phyloP scores from a whole-genome alignment of 2,113 vertebrate species.

The Rhombomys opimus region DNA sequence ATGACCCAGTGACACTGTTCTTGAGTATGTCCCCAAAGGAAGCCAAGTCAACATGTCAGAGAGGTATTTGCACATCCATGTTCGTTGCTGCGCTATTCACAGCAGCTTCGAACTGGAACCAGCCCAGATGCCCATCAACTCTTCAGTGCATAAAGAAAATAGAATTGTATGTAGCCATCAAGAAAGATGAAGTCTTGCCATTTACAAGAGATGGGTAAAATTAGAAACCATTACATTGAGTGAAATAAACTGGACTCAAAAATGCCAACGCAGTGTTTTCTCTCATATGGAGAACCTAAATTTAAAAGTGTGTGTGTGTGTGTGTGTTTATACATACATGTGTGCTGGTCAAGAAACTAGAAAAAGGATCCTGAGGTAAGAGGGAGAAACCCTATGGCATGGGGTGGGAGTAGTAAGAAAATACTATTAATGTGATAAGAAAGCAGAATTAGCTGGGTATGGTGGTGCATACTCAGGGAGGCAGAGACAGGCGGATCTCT shows the following conservation, averaged over 20 bases:
- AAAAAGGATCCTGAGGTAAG: background rate
- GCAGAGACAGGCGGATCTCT: too few species aligned
- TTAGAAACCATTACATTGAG: background rate
- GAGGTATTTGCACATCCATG: background rate
- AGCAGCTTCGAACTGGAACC: background rate
- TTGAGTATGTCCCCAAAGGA: background rate
- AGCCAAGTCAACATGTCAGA: background rate
- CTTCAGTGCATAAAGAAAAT: background rate
- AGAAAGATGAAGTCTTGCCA: background rate
- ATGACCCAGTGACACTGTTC: background rate
- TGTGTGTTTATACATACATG: background rate
- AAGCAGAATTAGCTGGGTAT: background rate
- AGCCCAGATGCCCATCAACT: background rate
- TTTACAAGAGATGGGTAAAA: background rate
- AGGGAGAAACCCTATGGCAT: background rate
- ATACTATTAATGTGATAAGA: background rate
- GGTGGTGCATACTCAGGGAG: too few species aligned
- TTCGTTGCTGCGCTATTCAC: background rate
- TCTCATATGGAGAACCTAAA: background rate
- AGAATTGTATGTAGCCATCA: too few species aligned
- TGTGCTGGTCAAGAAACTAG: background rate
- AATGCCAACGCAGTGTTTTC: background rate
- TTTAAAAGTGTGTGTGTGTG: background rate
- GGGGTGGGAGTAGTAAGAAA: background rate
- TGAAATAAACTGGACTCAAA: too few species aligned